These are phyloP conservation scores for Willowsia nigromaculata DNA, from an alignment of 2,888 invertebrate species.

Conservation along the genomic window DNA sequence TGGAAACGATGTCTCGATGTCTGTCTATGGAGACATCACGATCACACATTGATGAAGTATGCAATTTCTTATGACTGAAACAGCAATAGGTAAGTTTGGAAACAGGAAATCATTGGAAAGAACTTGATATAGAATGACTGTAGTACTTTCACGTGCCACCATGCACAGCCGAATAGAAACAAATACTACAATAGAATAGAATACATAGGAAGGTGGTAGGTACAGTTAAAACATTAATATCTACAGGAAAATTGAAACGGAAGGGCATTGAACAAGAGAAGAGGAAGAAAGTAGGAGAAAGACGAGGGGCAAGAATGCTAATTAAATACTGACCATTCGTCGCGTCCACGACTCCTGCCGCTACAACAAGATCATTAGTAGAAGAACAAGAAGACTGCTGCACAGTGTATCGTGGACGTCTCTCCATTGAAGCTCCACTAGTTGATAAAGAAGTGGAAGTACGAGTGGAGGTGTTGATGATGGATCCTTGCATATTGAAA, in stretches of 20 bases:
- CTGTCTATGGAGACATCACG: too few species aligned
- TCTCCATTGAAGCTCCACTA: constrained; percentile 61
- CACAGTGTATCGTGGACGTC: constrained; percentile 69
- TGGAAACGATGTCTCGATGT: too few species aligned
- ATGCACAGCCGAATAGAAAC: too few species aligned
- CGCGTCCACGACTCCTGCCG: constrained; percentile 68
- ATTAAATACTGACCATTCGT: constrained; percentile 70
- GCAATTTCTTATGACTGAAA: too few species aligned
- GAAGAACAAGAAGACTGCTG: constrained; percentile 61
- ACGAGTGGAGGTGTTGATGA: constrained; percentile 57
- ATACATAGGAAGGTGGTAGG: too few species aligned
- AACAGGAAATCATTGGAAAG: too few species aligned
- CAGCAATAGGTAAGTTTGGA: too few species aligned
- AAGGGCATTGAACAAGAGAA: background rate
- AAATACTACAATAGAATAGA: too few species aligned
- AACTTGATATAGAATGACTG: too few species aligned
- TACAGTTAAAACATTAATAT: too few species aligned
- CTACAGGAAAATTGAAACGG: background rate
- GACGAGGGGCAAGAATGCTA: constrained; percentile 61
- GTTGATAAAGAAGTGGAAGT: constrained; percentile 47
- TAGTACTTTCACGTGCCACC: too few species aligned
- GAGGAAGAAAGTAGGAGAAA: constrained; percentile 44
- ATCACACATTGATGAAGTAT: too few species aligned
- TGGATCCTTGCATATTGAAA: constrained; percentile 67
- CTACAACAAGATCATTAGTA: constrained; percentile 60